Percentiles rank a stretch among this genome's conserved stretches.
Evolutionary conservation across 2,113 vertebrate species (phyloP).

Genomic region (Vimba vimba): DNA sequence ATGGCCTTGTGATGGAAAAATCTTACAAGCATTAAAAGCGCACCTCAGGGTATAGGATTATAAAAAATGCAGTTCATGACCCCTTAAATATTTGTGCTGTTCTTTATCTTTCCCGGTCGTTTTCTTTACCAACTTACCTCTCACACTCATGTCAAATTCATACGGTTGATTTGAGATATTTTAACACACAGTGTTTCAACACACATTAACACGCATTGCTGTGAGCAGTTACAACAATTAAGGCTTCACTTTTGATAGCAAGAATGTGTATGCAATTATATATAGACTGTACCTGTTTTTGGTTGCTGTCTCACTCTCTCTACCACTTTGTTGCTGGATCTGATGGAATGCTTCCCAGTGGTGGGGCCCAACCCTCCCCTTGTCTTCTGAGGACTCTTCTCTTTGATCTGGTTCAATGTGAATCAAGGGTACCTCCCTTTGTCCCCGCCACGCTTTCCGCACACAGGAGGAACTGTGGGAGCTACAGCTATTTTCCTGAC

Average conservation of each 20-base stretch:
- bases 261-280: slow-evolving; percentile 11
- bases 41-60: too few species aligned
- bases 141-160: too few species aligned
- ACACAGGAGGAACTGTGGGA: slow-evolving; percentile 41
- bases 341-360: slow-evolving; percentile 67
- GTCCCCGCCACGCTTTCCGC: slow-evolving; percentile 59
- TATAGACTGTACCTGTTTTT: slow-evolving; percentile 69
- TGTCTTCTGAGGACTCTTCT: slow-evolving; percentile 72
- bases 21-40: too few species aligned
- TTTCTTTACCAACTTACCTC: not conserved
- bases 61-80: not conserved
- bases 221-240: not conserved
- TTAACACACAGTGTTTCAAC: slow-evolving; percentile 18
- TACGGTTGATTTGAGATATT: not conserved
- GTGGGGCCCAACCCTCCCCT: slow-evolving; percentile 49
- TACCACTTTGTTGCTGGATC: slow-evolving; percentile 57
- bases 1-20: too few species aligned
- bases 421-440: slow-evolving; percentile 92
- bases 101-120: not conserved
- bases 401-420: slow-evolving; percentile 92
- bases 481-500: slow-evolving; percentile 48
- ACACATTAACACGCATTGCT: not conserved
- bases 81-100: not conserved
- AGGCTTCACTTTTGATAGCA: not conserved
- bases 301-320: slow-evolving; percentile 54